These are phyloP conservation scores for Agonopterix heracliana DNA, from an alignment of 2,888 invertebrate species.

Conservation along the genomic window DNA sequence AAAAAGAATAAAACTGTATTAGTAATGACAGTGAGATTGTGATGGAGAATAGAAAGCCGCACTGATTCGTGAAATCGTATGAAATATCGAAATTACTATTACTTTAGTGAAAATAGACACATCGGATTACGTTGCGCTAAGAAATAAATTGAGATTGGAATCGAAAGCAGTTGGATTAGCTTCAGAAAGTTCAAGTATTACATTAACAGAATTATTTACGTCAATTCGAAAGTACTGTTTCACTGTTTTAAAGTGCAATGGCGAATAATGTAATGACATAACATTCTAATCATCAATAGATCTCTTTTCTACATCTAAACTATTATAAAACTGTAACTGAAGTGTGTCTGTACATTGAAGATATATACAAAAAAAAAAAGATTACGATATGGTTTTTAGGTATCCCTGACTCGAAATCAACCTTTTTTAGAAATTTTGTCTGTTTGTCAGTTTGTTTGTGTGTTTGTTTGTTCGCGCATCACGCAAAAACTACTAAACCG, in stretches of 20 bases:
- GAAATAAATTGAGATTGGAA: constrained; percentile 3
- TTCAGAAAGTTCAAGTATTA: neutral
- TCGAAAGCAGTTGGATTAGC: neutral
- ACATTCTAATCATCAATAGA: neutral
- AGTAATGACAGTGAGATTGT: constrained; percentile 42
- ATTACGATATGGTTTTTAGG: too few species aligned
- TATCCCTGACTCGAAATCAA: too few species aligned
- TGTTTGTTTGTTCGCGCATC: too few species aligned
- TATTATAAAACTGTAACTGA: too few species aligned
- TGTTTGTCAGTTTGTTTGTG: too few species aligned
- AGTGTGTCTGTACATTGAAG: too few species aligned
- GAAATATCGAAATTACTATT: constrained; percentile 22
- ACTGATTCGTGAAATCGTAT: constrained; percentile 27
- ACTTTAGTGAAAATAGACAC: constrained; percentile 29
- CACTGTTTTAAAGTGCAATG: too few species aligned
- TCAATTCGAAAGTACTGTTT: neutral
- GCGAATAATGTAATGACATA: neutral
- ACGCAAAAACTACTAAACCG: too few species aligned
- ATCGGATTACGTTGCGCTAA: constrained; percentile 17
- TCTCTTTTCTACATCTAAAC: too few species aligned
- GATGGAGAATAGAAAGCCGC: constrained; percentile 46
- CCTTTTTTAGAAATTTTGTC: too few species aligned
- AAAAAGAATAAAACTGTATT: constrained; percentile 26
- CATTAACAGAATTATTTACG: neutral
- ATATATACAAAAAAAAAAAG: too few species aligned